phyloP scores from a whole-genome alignment of 1,140 invertebrate genomes.

The Pseudoatta argentina region DNA sequence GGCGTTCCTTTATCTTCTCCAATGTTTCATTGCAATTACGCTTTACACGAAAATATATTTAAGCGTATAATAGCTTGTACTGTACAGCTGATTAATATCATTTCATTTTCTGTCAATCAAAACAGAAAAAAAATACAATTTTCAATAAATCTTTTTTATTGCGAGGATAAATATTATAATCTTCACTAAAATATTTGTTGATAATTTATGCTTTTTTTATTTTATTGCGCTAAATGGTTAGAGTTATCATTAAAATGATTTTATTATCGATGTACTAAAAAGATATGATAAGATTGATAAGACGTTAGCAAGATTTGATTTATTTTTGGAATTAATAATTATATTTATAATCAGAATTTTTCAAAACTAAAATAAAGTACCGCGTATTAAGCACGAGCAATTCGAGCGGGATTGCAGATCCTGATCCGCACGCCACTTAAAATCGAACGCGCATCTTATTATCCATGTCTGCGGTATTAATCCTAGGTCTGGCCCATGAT shows the following conservation, averaged over 20 bases:
- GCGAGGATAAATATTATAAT: not conserved
- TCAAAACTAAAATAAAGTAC: not conserved
- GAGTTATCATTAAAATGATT: not conserved
- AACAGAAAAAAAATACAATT: conserved; percentile 9
- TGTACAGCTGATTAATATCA: conserved; percentile 27
- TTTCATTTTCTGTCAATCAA: conserved; percentile 36
- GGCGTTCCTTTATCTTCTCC: conserved; percentile 49
- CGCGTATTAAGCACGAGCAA: conserved; percentile 19
- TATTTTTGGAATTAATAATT: not conserved
- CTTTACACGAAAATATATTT: conserved; percentile 52
- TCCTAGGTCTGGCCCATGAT: conserved; percentile 75
- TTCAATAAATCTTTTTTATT: not conserved
- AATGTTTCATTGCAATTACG: conserved; percentile 30
- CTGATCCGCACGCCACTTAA: conserved; percentile 69
- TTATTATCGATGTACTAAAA: not conserved
- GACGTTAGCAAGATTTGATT: not conserved
- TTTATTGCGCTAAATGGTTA: conserved; percentile 15
- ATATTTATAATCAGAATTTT: conserved; percentile 19
- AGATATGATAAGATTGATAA: not conserved
- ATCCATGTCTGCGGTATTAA: conserved; percentile 72
- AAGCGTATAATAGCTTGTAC: conserved; percentile 11
- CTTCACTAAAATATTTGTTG: not conserved
- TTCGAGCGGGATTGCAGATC: conserved; percentile 64
- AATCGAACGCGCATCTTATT: conserved; percentile 76
- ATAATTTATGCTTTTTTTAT: not conserved